These are phyloP conservation scores for Sinodicranocentrus sp. DNA, from an alignment of 2,888 invertebrate species.

Conservation along the genomic window DNA sequence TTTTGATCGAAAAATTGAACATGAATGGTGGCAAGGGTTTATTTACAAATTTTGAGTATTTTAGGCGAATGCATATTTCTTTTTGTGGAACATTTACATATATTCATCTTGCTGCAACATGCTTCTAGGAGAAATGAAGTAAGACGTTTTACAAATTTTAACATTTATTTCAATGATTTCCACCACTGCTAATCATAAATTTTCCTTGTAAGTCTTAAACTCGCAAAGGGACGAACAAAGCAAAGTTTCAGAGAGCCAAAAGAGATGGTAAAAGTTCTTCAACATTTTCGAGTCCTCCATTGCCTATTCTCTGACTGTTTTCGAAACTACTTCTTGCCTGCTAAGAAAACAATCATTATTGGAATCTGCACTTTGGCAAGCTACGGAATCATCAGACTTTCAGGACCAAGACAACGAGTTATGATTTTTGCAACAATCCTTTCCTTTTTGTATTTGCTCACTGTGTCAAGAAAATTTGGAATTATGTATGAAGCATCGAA, in stretches of 20 bases:
- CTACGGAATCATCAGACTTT: conserved; percentile 17
- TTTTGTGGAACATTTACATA: background rate
- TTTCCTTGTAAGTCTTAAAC: background rate
- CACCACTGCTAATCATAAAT: background rate
- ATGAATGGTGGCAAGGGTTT: too few relatives aligned
- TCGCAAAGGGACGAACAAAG: conserved; percentile 13
- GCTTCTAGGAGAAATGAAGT: background rate
- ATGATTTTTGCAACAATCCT: background rate
- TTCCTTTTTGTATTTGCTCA: background rate
- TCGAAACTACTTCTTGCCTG: background rate
- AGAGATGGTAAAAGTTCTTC: background rate
- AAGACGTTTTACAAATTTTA: background rate
- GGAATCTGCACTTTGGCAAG: background rate
- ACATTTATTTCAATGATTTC: background rate
- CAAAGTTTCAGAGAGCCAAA: background rate
- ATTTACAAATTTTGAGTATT: too few relatives aligned
- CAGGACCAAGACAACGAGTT: background rate
- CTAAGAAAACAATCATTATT: background rate
- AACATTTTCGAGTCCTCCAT: conserved; percentile 3
- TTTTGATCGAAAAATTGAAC: too few relatives aligned
- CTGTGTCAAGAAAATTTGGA: conserved; percentile 20
- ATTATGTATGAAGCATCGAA: conserved; percentile 3
- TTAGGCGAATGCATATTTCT: too few relatives aligned
- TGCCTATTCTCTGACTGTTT: background rate
- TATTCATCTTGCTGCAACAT: background rate